Evolutionary conservation across 2,797 vertebrate genomes (phyloP), one percentile per base, ranked within the genome.

Genomic region (Takifugu rubripes): DNA sequence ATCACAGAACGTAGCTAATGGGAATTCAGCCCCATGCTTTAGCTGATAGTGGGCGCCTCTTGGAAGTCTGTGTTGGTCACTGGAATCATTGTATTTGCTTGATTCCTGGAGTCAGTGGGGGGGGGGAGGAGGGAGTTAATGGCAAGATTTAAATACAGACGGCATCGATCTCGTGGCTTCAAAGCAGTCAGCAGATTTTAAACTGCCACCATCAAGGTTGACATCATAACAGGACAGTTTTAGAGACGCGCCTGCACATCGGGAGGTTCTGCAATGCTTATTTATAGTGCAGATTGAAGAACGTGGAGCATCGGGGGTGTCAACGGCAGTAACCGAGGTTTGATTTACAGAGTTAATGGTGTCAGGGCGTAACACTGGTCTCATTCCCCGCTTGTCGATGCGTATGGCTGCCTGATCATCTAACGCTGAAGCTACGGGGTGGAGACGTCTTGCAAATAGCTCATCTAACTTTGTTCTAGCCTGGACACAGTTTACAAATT

Each of bases 171-270:
- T 24, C 43, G 47, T 21, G 66, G 67, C 69, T 75, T 53, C 61
- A 33, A 12, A 48, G 15, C 67, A 61, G 75, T 89, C 79, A 81
- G 87, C 83, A 81, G 47, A 78, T 83, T 84, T 65, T 62, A 65
- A 88, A 85, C 84, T 75, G 78, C 82, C 59, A 55, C 68, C 72
- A 81, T 85, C 81, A 79, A 81, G 72, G 76, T 82, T 83, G 88
- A 86, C 78, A 73, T 80, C 72, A 82, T 79, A 85, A 85, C 78
- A 81, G 78, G 80, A 68, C 72, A 64, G 47, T 72, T 82, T 78
- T 74, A 72, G 63, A 64, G 75, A 80, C 72, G 59, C 59, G 33
- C 52, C 46, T 52, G 66, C 81, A 81, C 78, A 40, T 12, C 36
- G 12, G 4, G 36, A 40, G 11, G 71, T 59, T 66, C n/a, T 49